Percentiles rank a stretch among this genome's conserved stretches.
Conservation (phyloP, 2,113 vertebrate species). For the Pungitius pungitius region DNA sequence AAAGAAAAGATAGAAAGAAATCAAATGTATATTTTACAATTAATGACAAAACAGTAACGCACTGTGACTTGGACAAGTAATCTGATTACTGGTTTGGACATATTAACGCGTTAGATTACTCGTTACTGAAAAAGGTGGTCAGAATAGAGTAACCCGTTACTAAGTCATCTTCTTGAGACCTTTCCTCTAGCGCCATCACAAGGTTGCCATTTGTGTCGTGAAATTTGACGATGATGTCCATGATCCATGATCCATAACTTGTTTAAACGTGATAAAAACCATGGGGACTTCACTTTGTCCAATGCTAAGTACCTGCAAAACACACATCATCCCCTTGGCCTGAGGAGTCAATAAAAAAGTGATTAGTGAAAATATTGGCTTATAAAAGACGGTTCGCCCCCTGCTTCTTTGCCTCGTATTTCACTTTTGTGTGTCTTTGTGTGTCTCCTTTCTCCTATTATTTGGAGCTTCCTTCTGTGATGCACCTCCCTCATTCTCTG, state of each 20-base stretch:
- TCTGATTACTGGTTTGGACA: too few relatives aligned
- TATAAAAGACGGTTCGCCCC: too few relatives aligned
- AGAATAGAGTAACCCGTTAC: too few relatives aligned
- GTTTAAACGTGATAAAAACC: not conserved
- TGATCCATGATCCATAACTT: not conserved
- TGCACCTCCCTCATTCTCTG: slow-evolving; percentile 17
- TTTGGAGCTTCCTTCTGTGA: slow-evolving; percentile 13
- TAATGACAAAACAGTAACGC: too few relatives aligned
- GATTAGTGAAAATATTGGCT: not conserved
- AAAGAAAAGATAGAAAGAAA: too few relatives aligned
- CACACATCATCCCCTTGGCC: not conserved
- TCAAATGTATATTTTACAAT: too few relatives aligned
- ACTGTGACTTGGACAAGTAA: too few relatives aligned
- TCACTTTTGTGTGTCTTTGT: not conserved
- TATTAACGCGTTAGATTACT: too few relatives aligned
- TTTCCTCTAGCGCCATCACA: too few relatives aligned
- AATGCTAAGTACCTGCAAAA: not conserved
- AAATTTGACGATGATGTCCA: not conserved
- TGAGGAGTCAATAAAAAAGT: not conserved
- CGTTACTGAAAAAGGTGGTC: too few relatives aligned
- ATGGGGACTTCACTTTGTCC: not conserved
- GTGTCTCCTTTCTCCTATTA: slow-evolving; percentile 10
- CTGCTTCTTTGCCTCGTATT: not conserved
- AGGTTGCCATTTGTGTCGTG: not conserved
- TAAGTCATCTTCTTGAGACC: too few relatives aligned